Evolutionary conservation across 1,140 invertebrate genomes (phyloP).

Genomic region (Sitodiplosis mosellana): DNA sequence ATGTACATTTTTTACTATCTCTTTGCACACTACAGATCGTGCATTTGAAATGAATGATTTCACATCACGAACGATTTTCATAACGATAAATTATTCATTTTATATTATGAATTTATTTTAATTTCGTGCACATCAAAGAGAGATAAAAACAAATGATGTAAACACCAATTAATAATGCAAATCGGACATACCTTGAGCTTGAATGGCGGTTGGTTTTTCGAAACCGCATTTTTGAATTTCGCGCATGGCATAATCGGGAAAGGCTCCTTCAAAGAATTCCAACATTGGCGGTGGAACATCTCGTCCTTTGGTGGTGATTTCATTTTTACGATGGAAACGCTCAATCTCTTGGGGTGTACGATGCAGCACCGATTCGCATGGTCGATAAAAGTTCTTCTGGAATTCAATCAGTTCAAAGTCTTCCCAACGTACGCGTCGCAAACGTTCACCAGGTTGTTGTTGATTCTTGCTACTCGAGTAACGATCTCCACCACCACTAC

Average conservation of each 20-base stretch:
- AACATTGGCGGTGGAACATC: constrained; percentile 65
- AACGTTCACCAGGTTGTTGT: constrained; percentile 43
- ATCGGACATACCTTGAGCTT: constrained; percentile 40
- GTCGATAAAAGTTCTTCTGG: constrained; percentile 84
- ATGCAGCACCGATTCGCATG: constrained; percentile 51
- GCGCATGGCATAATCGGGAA: constrained; percentile 63
- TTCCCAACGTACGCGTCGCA: constrained; percentile 72
- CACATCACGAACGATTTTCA: too few relatives aligned
- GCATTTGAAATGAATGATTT: too few relatives aligned
- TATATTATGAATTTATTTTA: too few relatives aligned
- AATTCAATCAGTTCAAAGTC: constrained; percentile 60
- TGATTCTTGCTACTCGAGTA: constrained; percentile 2
- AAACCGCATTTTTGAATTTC: constrained; percentile 68
- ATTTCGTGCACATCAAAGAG: too few relatives aligned
- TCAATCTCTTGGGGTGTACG: constrained; percentile 51
- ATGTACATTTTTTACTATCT: too few relatives aligned
- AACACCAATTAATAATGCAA: too few relatives aligned
- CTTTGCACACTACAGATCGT: too few relatives aligned
- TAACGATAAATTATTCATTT: too few relatives aligned
- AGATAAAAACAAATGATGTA: too few relatives aligned
- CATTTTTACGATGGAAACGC: constrained; percentile 49
- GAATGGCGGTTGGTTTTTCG: constrained; percentile 72
- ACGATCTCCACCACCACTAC: constrained; percentile 25
- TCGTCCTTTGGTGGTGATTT: constrained; percentile 65
- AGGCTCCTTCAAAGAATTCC: constrained; percentile 63